A percentile compares a stretch with the other conserved stretches of the same genome.
These are phyloP conservation scores for Amphipyra berbera DNA, from an alignment of 2,888 invertebrate species.

Conservation along the genomic window DNA sequence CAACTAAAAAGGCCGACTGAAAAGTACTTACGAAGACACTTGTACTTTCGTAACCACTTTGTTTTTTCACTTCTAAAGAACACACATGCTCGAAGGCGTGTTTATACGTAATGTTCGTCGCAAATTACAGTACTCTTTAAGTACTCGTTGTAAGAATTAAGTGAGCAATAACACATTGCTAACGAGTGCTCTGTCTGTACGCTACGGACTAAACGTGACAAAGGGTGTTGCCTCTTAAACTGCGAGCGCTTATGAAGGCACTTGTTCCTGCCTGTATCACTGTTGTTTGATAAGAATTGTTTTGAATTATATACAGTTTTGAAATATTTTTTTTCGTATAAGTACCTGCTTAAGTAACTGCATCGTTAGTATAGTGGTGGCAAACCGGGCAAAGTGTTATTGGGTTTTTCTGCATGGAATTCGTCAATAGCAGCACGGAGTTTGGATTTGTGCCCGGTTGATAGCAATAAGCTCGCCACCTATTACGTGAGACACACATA, in stretches of 20 bases:
- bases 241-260: slow-evolving; percentile 61
- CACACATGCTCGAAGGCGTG: slow-evolving; percentile 54
- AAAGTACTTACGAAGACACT: slow-evolving; percentile 16
- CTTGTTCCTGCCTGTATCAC: slow-evolving; percentile 54
- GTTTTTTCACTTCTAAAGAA: slow-evolving; percentile 47
- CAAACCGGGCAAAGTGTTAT: no score
- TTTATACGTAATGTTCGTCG: slow-evolving; percentile 62
- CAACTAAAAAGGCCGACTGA: slow-evolving; percentile 3
- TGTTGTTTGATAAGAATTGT: slow-evolving; percentile 29
- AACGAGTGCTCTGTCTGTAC: slow-evolving; percentile 68
- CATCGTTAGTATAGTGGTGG: no score
- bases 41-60: slow-evolving; percentile 25
- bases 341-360: no score
- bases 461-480: no score
- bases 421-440: no score
- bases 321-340: no score
- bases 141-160: slow-evolving; percentile 71
- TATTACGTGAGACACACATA: no score
- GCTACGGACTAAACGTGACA: slow-evolving; percentile 71
- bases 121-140: slow-evolving; percentile 65
- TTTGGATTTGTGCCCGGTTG: no score
- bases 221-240: slow-evolving; percentile 65
- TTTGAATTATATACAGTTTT: slow-evolving; percentile 2
- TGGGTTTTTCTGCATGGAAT: no score
- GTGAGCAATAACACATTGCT: slow-evolving; percentile 76